Base-by-base conservation (phyloP, 2,888 invertebrate genomes). In the Athalia rosae region DNA sequence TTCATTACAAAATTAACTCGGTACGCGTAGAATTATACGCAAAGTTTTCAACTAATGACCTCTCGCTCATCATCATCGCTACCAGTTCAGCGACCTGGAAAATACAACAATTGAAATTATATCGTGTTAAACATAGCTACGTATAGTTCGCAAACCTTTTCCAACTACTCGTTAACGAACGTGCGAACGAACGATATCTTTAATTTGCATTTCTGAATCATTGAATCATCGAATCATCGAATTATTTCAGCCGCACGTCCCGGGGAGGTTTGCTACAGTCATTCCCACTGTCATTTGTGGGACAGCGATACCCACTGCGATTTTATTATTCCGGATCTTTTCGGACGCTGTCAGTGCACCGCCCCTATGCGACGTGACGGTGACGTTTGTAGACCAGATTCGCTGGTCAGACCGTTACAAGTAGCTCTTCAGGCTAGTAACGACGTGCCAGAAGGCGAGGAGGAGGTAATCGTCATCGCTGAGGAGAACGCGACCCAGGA, bases 231-330 rank as follows among this genome's bases (percentile, higher is more conserved):
- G n/a, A n/a, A 69, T 56, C 48, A 13, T 80, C 66, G 71, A 2
- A 13, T 56, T 56, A 2, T 80, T 81, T 84, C 92, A 97, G 97
- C 97, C 84, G 96, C 97, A 28, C 93, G 94, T 86, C 94, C 96
- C 50, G 96, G 96, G 78, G 95, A 96, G 84, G 95, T 97, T 58
- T 98, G 97, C 89, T 96, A 97, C 90, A 96, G 95, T 87, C 95
- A 97, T 89, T 95, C 95, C 79, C 97, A 97, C 89, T 98, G 97
- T 88, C 94, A 94, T 79, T 92, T 97, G 85, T 96, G 95, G 93
- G 95, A 96, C 84, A 93, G 92, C 80, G 94, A 95, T 87, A 96
- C 96, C 81, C 95, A 96, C 86, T 98, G 97, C 86, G 96, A 97
- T 89, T 97, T 96, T 88, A 93, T 97, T 74, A 96, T 98, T 83